A percentile compares a stretch with the other conserved stretches of the same genome.
phyloP scores from a whole-genome alignment of 2,888 invertebrate genomes.

The Boloria euphrosyne region DNA sequence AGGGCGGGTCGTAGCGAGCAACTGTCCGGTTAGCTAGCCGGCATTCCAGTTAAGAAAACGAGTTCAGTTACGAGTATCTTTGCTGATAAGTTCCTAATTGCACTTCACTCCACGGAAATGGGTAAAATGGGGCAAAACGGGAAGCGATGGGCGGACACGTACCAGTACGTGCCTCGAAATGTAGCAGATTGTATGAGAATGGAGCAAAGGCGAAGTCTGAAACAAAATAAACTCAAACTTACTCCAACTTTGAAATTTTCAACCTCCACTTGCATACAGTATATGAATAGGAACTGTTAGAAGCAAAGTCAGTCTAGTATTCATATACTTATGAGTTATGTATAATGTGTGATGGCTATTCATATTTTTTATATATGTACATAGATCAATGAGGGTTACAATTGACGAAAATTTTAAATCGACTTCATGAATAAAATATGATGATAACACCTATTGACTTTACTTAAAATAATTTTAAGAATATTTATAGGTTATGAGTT shows the following conservation, averaged over 20 bases:
- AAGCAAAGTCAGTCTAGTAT: constrained; percentile 19
- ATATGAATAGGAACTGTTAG: constrained; percentile 21
- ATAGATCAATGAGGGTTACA: no score
- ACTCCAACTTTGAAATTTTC: constrained; percentile 35
- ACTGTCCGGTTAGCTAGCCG: not conserved
- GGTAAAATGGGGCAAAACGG: constrained; percentile 65
- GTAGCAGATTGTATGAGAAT: constrained; percentile 53
- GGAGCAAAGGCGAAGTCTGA: constrained; percentile 48
- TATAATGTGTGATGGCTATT: not conserved
- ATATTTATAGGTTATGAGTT: not conserved
- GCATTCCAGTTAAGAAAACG: constrained; percentile 27
- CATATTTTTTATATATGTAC: no score
- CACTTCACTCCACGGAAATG: constrained; percentile 68
- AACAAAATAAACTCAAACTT: constrained; percentile 40
- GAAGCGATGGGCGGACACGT: constrained; percentile 51
- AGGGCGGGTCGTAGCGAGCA: not conserved
- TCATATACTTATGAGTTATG: not conserved
- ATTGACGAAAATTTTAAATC: no score
- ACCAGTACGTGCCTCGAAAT: constrained; percentile 66
- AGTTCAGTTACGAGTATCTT: constrained; percentile 50
- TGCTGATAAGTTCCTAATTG: constrained; percentile 73
- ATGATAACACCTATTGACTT: not conserved
- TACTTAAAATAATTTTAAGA: no score
- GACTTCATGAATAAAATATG: no score
- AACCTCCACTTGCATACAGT: constrained; percentile 31